These are phyloP conservation scores for Leptogaster cylindrica DNA, from an alignment of 2,888 invertebrate genomes.

Conservation along the genomic window DNA sequence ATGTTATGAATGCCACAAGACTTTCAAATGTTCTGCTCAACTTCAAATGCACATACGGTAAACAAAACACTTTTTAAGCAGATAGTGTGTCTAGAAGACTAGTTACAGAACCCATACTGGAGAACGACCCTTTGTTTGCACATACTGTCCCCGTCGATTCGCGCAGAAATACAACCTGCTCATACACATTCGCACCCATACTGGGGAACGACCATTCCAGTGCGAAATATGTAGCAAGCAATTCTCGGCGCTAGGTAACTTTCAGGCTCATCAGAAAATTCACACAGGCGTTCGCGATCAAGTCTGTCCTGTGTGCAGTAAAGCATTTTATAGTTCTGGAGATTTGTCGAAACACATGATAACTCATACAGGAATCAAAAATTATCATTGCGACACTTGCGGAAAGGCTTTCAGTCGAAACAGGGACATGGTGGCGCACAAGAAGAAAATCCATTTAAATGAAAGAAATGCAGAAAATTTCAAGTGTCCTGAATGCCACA, in stretches of 20 bases:
- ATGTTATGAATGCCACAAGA: constrained; percentile 68
- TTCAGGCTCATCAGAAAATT: constrained; percentile 70
- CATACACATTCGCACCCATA: constrained; percentile 67
- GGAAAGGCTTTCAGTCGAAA: constrained; percentile 65
- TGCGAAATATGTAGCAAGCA: constrained; percentile 70
- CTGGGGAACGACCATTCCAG: constrained; percentile 68
- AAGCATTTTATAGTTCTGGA: constrained; percentile 68
- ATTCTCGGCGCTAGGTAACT: constrained; percentile 69
- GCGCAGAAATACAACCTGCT: constrained; percentile 70
- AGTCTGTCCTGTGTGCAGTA: constrained; percentile 66
- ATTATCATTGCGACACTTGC: constrained; percentile 68
- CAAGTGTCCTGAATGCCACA: constrained; percentile 61
- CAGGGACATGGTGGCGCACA: constrained; percentile 65
- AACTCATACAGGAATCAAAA: constrained; percentile 67
- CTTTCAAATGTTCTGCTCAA: constrained; percentile 69
- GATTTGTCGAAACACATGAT: constrained; percentile 68
- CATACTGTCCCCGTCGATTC: constrained; percentile 66
- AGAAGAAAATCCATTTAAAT: constrained; percentile 58
- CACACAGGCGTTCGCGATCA: constrained; percentile 69
- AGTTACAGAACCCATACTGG: constrained; percentile 68
- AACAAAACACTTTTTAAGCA: background rate
- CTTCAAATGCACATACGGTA: constrained; percentile 68
- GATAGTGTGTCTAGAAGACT: background rate
- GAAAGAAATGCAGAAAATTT: constrained; percentile 54
- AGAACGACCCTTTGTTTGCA: constrained; percentile 66